Conservation (phyloP, 2,113 vertebrate species). For the Ciconia stormi region DNA sequence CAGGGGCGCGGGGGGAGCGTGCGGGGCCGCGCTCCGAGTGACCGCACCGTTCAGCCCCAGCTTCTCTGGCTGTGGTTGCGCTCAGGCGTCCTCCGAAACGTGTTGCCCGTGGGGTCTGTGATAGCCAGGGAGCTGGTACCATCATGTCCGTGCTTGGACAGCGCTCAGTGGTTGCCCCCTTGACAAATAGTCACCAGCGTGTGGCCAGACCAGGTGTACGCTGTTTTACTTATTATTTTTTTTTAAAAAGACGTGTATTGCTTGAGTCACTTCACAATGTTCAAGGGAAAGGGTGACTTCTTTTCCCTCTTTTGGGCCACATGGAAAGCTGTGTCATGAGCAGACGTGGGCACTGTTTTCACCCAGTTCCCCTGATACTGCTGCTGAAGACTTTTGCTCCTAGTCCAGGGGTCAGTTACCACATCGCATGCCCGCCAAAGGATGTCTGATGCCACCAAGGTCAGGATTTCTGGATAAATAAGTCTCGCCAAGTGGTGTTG, state of each 20-base stretch:
- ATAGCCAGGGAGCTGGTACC: not conserved
- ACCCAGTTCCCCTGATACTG: rapidly evolving
- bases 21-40: rapidly evolving
- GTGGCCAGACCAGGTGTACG: rapidly evolving
- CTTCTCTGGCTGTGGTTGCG: rapidly evolving
- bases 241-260: rapidly evolving
- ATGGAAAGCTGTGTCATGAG: rapidly evolving
- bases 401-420: rapidly evolving
- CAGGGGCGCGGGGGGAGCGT: rapidly evolving
- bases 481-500: rapidly evolving
- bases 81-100: not conserved
- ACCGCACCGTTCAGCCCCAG: rapidly evolving
- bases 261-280: rapidly evolving
- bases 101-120: not conserved
- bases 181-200: rapidly evolving
- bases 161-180: rapidly evolving
- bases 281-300: not conserved
- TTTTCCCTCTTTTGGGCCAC: not conserved
- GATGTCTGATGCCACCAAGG: not conserved
- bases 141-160: rapidly evolving
- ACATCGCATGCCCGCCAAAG: rapidly evolving
- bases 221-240: not conserved
- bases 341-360: not conserved
- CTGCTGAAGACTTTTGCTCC: not conserved
- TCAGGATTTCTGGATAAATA: not conserved